phyloP scores from a whole-genome alignment of 2,797 vertebrate genomes.

The Brotula barbata region DNA sequence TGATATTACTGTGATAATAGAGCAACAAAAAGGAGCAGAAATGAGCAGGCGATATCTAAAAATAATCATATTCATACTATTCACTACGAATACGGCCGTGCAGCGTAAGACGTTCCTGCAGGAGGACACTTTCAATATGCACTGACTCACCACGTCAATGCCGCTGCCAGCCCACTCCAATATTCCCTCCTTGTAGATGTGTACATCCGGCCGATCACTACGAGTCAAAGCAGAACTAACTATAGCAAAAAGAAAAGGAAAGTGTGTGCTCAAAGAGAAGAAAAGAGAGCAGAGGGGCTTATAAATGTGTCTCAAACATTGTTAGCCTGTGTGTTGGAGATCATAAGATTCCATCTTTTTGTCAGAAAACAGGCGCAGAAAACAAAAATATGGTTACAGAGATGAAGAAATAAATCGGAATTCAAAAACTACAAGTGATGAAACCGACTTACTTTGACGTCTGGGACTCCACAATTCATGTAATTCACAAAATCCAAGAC shows the following conservation, averaged over 20 bases:
- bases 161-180: slow-evolving; percentile 36
- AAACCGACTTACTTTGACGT: no score
- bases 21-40: slow-evolving; percentile 5
- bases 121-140: slow-evolving; percentile 37
- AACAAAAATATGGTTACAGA: no score
- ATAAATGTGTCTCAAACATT: no score
- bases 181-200: slow-evolving; percentile 57
- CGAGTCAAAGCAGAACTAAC: slow-evolving; percentile 51
- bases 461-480: no score
- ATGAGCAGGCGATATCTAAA: slow-evolving; percentile 30
- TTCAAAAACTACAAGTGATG: no score
- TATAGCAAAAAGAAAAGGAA: slow-evolving; percentile 44
- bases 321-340: no score
- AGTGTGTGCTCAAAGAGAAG: slow-evolving; percentile 42
- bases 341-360: no score
- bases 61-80: slow-evolving; percentile 48
- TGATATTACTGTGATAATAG: slow-evolving; percentile 8
- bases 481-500: no score
- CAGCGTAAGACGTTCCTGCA: slow-evolving; percentile 15
- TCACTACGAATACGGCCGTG: slow-evolving; percentile 28
- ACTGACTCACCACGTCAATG: slow-evolving; percentile 47
- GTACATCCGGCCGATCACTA: slow-evolving; percentile 42
- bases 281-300: slow-evolving; percentile 42
- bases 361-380: no score
- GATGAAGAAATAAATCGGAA: no score